These are phyloP conservation scores for Microtus agrestis DNA, from an alignment of 2,797 vertebrate genomes.

Conservation along the genomic window DNA sequence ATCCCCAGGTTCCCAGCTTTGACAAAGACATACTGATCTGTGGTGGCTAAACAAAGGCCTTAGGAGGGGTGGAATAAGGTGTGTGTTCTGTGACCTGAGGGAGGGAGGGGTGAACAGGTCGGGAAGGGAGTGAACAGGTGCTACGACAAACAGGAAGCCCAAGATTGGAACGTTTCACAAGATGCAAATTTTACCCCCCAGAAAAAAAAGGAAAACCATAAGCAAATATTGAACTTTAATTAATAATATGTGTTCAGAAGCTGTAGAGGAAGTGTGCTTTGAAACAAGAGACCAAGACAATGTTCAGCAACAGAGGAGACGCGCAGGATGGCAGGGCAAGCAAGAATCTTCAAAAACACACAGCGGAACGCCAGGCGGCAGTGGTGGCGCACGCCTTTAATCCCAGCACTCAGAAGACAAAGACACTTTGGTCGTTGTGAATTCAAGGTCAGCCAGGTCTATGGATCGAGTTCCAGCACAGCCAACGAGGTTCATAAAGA, in stretches of 20 bases:
- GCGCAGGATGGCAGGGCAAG: not conserved
- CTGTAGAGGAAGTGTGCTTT: not conserved
- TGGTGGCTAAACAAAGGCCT: not conserved
- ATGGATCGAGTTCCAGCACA: not conserved
- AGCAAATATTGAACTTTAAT: conserved; percentile 42
- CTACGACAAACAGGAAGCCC: not conserved
- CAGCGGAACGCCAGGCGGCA: not conserved
- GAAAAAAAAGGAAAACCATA: conserved; percentile 24
- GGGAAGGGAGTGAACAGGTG: conserved; percentile 30
- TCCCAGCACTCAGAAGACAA: not conserved
- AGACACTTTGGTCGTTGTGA: not conserved
- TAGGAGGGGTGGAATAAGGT: no score
- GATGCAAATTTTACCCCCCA: conserved; percentile 53
- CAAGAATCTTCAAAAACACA: not conserved
- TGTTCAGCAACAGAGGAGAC: not conserved
- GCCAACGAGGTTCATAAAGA: not conserved
- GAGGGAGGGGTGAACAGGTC: not conserved
- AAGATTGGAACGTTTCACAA: not conserved
- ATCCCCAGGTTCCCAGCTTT: not conserved
- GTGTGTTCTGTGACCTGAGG: not conserved
- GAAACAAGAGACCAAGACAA: not conserved
- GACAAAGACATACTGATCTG: not conserved
- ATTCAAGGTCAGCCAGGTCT: not conserved
- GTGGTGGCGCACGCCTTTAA: not conserved
- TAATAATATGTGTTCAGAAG: not conserved